Evolutionary conservation across 2,888 invertebrate species (phyloP).

Genomic region (Epirrita christyi): DNA sequence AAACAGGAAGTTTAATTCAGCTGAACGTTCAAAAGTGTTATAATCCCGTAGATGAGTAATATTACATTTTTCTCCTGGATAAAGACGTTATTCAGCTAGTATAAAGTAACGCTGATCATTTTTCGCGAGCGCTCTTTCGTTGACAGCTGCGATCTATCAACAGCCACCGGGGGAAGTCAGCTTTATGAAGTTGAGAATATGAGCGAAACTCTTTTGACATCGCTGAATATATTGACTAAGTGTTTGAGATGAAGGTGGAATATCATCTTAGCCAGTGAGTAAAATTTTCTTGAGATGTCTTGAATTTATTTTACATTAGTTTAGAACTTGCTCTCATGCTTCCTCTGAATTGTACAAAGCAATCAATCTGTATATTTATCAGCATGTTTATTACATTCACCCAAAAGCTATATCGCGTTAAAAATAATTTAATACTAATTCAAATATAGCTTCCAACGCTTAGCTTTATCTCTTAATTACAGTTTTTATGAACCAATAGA

Average conservation of each 20-base stretch:
- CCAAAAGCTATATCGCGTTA: constrained; percentile 14
- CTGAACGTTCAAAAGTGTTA: constrained; percentile 46
- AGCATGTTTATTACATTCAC: neutral
- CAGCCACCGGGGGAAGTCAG: constrained; percentile 43
- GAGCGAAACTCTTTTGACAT: constrained; percentile 27
- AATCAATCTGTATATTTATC: neutral
- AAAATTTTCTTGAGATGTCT: constrained; percentile 29
- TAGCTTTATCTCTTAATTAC: constrained; percentile 13
- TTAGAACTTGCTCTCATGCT: no score
- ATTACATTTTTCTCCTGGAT: constrained; percentile 52
- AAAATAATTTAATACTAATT: constrained; percentile 1
- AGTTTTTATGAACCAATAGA: constrained; percentile 30
- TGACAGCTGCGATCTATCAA: constrained; percentile 66
- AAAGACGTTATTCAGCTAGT: constrained; percentile 58
- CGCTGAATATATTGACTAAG: constrained; percentile 26
- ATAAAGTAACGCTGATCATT: constrained; percentile 56
- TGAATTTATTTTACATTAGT: constrained; percentile 18
- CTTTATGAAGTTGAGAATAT: constrained; percentile 40
- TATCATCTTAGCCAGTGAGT: constrained; percentile 25
- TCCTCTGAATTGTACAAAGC: constrained; percentile 7
- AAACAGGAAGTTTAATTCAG: constrained; percentile 53
- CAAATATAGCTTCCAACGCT: neutral
- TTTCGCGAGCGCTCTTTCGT: constrained; percentile 57
- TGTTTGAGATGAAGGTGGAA: constrained; percentile 22
- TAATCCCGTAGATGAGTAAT: constrained; percentile 54